These are phyloP conservation scores for Picus viridis DNA, from an alignment of 2,797 vertebrate species.

Conservation along the genomic window DNA sequence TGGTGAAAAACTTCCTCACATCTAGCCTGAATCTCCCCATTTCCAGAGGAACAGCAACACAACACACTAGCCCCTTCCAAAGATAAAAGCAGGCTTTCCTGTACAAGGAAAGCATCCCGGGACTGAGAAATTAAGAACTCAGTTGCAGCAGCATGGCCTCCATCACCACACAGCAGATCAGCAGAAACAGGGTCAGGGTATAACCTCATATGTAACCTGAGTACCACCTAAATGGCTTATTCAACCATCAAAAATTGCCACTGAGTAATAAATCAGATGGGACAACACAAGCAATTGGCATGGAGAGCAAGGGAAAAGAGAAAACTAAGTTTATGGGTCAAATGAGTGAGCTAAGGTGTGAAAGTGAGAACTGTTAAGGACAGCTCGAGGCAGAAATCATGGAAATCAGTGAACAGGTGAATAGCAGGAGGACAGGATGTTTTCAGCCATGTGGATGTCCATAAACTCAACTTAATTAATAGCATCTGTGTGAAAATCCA, in stretches of 20 bases:
- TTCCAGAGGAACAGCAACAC: neutral
- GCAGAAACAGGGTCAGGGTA: neutral
- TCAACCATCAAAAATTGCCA: neutral
- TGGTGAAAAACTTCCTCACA: too few species aligned
- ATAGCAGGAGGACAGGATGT: neutral
- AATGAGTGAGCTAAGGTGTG: neutral
- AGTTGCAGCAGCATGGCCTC: neutral
- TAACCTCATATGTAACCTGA: neutral
- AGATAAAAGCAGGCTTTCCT: neutral
- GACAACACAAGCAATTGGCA: neutral
- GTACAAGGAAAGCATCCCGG: neutral
- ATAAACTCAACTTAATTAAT: neutral
- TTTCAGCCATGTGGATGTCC: neutral
- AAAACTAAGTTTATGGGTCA: neutral
- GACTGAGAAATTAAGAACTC: neutral
- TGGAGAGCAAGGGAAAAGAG: neutral
- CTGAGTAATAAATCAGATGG: neutral
- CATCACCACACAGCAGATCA: neutral
- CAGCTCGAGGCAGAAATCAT: neutral
- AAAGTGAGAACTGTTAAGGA: neutral
- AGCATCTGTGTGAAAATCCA: neutral
- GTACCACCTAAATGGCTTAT: neutral
- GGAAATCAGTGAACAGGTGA: neutral
- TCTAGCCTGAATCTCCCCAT: too few species aligned
- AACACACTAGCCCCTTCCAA: neutral